Base-by-base conservation (phyloP, 2,888 invertebrate genomes). In the Busseola fusca region DNA sequence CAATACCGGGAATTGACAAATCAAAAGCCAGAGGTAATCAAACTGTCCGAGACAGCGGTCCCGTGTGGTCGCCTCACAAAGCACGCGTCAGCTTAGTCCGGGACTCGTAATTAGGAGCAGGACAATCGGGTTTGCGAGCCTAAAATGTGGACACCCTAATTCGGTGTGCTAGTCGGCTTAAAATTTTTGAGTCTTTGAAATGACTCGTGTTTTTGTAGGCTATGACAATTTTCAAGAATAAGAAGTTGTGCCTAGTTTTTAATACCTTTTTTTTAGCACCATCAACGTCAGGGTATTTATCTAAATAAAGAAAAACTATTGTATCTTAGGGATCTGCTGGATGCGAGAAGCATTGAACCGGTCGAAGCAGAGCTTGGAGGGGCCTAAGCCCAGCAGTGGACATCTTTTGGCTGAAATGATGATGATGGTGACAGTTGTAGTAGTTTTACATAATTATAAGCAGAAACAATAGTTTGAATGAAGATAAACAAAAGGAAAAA, bases 101-200 rank as follows among this genome's bases (percentile, higher is more conserved):
- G 69, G 70, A 69, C 72, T 79, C 78, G 85, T 87, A 86, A 87
- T 87, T 87, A 85, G 83, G 83, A 80, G 68, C 77, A 77, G 84
- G 82, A 84, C 84, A 81, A 84, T 85, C 72, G 68, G 71, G 77
- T 83, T 82, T 84, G 72, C 64, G 64, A 71, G 45, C 40, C 64
- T 57, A 57, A 68, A 79, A 60, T 69, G 76, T 76, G 72, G 74
- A 74, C 57, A 64, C 62, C 66, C 57, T 69, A 81, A 68, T 74
- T 68, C 40, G 40, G 58, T 62, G 21, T 45, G n/a, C 66, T 70
- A 64, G 69, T 18, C 40, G n/a, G 73, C 56, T 75, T 80, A 66
- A 63, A 74, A 63, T 75, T 64, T 57, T 74, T 30, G 45, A 48
- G 64, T 62, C 56, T 60, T 72, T 45, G 66, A 57, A 78, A 64